These are phyloP conservation scores for Mythimna lalbum DNA, from an alignment of 2,888 invertebrate genomes.

Conservation along the genomic window DNA sequence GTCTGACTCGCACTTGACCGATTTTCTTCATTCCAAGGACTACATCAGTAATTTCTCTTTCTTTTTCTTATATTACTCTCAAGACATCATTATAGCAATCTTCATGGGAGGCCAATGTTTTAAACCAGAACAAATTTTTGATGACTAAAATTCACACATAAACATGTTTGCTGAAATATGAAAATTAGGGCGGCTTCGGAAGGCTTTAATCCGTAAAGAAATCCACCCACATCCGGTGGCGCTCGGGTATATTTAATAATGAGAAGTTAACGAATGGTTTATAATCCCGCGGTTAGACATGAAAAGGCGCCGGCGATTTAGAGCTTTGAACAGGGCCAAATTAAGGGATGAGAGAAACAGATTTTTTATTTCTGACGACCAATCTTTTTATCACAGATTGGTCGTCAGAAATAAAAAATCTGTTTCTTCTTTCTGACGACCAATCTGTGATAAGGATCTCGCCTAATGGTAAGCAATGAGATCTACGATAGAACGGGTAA, in stretches of 20 bases:
- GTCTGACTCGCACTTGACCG: no score
- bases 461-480: no score
- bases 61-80: not conserved
- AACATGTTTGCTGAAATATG: constrained; percentile 57
- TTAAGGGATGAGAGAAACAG: constrained; percentile 2
- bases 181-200: constrained; percentile 62
- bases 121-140: constrained; percentile 23
- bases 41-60: not conserved
- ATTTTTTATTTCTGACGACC: no score
- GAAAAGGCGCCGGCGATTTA: constrained; percentile 74
- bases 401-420: no score
- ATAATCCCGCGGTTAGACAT: constrained; percentile 74
- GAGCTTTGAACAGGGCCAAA: constrained; percentile 50
- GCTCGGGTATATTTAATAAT: constrained; percentile 71
- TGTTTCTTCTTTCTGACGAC: no score
- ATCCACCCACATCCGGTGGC: constrained; percentile 84
- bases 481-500: no score
- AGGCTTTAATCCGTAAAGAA: constrained; percentile 65
- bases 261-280: constrained; percentile 76
- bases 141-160: constrained; percentile 45
- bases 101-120: constrained; percentile 19
- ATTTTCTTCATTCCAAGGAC: no score
- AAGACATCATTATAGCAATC: constrained; percentile 2
- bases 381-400: no score
- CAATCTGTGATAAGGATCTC: no score